Percentiles rank a stretch among this genome's conserved stretches.
Conservation (phyloP, 2,888 invertebrate genomes). For the Sepioteuthis lessoniana region DNA sequence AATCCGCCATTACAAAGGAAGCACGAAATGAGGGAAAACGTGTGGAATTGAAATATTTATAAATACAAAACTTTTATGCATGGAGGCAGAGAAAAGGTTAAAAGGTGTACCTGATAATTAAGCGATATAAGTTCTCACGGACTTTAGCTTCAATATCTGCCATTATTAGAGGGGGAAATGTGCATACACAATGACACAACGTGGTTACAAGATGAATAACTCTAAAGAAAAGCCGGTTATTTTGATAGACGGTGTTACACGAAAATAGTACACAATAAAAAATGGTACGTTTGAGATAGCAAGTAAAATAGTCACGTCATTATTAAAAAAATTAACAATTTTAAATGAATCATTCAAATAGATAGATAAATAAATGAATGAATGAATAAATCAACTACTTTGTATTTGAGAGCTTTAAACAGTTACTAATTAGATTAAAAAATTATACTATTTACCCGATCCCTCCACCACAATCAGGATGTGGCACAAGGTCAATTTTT, state of each 20-base stretch:
- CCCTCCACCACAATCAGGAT: too few species aligned
- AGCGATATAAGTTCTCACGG: slow-evolving; percentile 37
- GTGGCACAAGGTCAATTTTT: too few species aligned
- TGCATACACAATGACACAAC: neutral
- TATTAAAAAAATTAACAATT: too few species aligned
- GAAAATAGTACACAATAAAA: neutral
- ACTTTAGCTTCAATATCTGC: slow-evolving; percentile 46
- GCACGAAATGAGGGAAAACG: neutral
- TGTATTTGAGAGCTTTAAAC: too few species aligned
- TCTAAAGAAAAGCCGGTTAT: neutral
- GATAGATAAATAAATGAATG: too few species aligned
- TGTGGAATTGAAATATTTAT: neutral
- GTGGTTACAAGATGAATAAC: slow-evolving; percentile 33
- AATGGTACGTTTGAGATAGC: neutral
- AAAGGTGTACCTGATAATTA: slow-evolving; percentile 35
- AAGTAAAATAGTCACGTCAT: too few species aligned
- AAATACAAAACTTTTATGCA: neutral
- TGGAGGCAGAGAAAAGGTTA: neutral
- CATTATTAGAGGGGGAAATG: neutral
- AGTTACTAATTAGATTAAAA: too few species aligned
- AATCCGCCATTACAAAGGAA: neutral
- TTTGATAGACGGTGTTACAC: neutral
- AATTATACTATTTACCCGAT: too few species aligned
- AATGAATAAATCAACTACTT: too few species aligned
- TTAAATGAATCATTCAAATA: too few species aligned